Base-by-base conservation (phyloP, 1,140 invertebrate species). In the Carcinoscorpius rotundicauda region DNA sequence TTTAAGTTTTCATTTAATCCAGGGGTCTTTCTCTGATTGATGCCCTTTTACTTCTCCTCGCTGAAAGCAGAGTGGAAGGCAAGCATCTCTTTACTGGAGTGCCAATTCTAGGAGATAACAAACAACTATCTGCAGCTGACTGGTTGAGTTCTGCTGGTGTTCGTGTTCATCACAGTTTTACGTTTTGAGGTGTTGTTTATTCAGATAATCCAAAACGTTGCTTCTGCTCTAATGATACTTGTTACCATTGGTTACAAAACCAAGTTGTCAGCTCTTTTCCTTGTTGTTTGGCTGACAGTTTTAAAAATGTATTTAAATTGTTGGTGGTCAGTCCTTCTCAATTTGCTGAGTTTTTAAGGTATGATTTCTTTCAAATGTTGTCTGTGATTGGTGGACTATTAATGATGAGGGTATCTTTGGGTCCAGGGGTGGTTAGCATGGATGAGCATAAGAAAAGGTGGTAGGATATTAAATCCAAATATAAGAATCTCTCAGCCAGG, bases 391-490 rank as follows among this genome's bases (percentile, higher is more conserved):
- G 97, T 67, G 97, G 97, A 66, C 83, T 99, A n/a, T 80, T 99
- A 56, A 95, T 99, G 87, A 95, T 99, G 87, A 94, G 99, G 69
- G 96, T 99, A 3, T 93, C 93, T 61, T 83, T 98, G 68, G 97
- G 97, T 49, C 97, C 97, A 48, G 97, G 97, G 67, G 94, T 93
- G 63, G 93, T 99, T 51, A 98, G 94, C 61, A 97, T 99, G 91
- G 97, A 99, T 79, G 96, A 98, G 75, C 94, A 98, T 80, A 99
- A 99, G 79, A 99, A 99, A 80, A 88, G 90, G 76, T 98, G 94
- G 94, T 98, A 81, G 73, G n/a, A 6, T 8, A 55, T 55, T 55
- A n/a, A 55, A 29, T 29, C 29, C 2, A 29, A 29, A 29, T 29
- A 29, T 29, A 29, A 29, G 29, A 29, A 29, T 29, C 2, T 29